Percentiles rank a stretch among this genome's conserved stretches.
Evolutionary conservation across 2,888 invertebrate species (phyloP).

Genomic region (Lobophora halterata): DNA sequence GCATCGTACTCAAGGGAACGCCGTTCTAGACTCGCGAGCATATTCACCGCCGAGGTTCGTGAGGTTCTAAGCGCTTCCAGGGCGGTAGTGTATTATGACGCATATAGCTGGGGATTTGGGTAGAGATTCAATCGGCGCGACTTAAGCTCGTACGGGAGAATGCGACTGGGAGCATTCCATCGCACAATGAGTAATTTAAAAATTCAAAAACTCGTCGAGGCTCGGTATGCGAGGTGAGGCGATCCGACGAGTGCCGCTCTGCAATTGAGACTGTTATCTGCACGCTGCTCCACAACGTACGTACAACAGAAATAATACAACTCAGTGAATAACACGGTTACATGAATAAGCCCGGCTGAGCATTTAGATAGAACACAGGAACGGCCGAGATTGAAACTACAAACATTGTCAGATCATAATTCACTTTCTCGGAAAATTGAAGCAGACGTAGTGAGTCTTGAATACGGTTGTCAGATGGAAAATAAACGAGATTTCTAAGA

Average conservation of each 20-base stretch:
- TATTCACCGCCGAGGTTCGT: slow-evolving; percentile 41
- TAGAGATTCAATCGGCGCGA: slow-evolving; percentile 57
- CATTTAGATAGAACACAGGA: slow-evolving; percentile 34
- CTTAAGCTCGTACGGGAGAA: slow-evolving; percentile 43
- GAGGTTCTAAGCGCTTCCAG: slow-evolving; percentile 42
- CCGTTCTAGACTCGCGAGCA: slow-evolving; percentile 68
- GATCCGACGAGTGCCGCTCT: slow-evolving; percentile 67
- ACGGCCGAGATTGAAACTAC: slow-evolving; percentile 46
- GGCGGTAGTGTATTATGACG: slow-evolving; percentile 52
- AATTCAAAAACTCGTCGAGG: slow-evolving; percentile 81
- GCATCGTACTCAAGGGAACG: slow-evolving; percentile 66
- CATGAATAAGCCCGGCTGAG: slow-evolving; percentile 46
- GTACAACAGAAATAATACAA: slow-evolving; percentile 47
- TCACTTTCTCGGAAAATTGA: slow-evolving; percentile 34
- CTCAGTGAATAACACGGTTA: slow-evolving; percentile 57
- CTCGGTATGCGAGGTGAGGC: slow-evolving; percentile 66
- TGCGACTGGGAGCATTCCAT: slow-evolving; percentile 72
- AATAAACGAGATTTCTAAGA: slow-evolving; percentile 31
- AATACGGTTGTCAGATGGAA: slow-evolving; percentile 54
- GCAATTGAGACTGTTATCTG: slow-evolving; percentile 77
- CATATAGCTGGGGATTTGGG: slow-evolving; percentile 58
- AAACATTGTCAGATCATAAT: slow-evolving; percentile 39
- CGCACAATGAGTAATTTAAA: slow-evolving; percentile 82
- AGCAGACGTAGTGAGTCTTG: slow-evolving; percentile 38
- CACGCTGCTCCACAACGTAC: slow-evolving; percentile 47